Base-by-base conservation (phyloP, 2,797 vertebrate genomes). In the Acrocephalus scirpaceus region DNA sequence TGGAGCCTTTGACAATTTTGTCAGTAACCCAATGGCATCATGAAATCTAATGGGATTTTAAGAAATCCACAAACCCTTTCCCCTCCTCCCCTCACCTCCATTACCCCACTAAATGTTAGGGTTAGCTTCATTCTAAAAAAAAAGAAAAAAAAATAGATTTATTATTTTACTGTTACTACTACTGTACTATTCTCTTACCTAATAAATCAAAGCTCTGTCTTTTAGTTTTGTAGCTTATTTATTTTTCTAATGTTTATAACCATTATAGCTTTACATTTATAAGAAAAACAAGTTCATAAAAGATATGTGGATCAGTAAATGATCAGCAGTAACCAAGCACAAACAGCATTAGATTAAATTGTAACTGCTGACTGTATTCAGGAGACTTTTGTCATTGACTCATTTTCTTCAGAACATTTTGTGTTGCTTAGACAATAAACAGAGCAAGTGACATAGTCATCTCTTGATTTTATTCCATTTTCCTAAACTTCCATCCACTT, bases 141-240 rank as follows among this genome's bases (percentile, higher is more conserved):
- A 17, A 40, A 36, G 2, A 2, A 17, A 69, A 23, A 23, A 53
- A 53, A 1, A 13, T 36, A 0, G 1, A 15, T 36, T 17, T 30
- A 36, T 60, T 71, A 36, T 72, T 79, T 73, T 74, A 38, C 7
- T 51, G 2, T 50, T 66, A 48, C 14, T 40, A 30, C 3, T 30
- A 22, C 17, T 91, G 20, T 45, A 11, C 12, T 47, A 11, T 56
- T 51, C 81, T 72, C 88, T 81, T 79, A 57, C 4, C 1, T 78
- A 53, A 65, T 36, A 86, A 90, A 71, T 70, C 25, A 83, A 62
- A 90, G 1, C 1, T 86, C 13, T 30, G 7, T 11, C 2, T 66
- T 17, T 42, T n/a, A 19, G 2, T 67, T 86, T 70, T 8, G 3
- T 44, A 54, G 1, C 13, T 64, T 66, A 30, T 53, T 69, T 73